Percentiles rank a stretch among this genome's conserved stretches.
phyloP scores from a whole-genome alignment of 2,888 invertebrate species.

The Orchesella flavescens region DNA sequence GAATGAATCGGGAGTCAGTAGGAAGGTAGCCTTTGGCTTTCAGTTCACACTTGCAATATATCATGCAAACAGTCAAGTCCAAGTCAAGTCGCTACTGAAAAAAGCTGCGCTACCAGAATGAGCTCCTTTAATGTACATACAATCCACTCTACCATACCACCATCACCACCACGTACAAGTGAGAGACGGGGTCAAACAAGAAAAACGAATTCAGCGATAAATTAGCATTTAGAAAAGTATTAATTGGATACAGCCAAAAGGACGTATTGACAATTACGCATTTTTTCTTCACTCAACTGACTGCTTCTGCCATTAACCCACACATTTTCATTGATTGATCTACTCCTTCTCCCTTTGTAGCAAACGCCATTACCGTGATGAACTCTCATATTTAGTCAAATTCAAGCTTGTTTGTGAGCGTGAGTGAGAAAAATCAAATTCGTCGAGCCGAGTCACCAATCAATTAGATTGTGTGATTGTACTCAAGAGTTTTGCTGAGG shows the following conservation, averaged over 20 bases:
- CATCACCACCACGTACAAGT: background rate
- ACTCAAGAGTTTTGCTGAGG: background rate
- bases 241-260: conserved; percentile 54
- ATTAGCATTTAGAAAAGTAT: conserved; percentile 59
- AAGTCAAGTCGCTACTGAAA: background rate
- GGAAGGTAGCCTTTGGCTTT: conserved; percentile 1
- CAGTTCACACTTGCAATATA: background rate
- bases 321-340: conserved; percentile 43
- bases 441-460: background rate
- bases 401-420: too few relatives aligned
- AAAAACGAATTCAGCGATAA: conserved; percentile 46
- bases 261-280: conserved; percentile 54
- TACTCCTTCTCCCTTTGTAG: conserved; percentile 18
- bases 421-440: conserved; percentile 32
- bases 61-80: conserved; percentile 7
- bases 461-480: background rate
- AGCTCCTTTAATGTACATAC: background rate
- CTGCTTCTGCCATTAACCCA: conserved; percentile 26
- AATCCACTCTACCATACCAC: background rate
- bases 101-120: background rate
- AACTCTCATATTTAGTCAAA: background rate
- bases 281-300: conserved; percentile 1
- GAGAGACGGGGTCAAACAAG: conserved; percentile 51
- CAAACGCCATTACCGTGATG: conserved; percentile 12
- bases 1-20: background rate